Evolutionary conservation across 2,113 vertebrate species (phyloP).

Genomic region (Charadrius vociferus): DNA sequence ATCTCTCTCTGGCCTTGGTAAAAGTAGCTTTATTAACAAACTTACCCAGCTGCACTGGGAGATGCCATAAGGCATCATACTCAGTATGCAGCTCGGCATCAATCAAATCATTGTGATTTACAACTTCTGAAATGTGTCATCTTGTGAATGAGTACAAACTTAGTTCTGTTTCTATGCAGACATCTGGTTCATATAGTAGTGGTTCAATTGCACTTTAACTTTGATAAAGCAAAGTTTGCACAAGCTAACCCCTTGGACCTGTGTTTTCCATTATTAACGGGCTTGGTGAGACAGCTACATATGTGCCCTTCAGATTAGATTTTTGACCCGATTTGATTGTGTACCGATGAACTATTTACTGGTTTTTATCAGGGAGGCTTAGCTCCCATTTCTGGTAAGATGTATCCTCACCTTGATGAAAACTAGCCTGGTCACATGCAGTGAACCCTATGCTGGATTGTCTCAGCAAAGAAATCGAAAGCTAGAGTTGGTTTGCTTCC

Average conservation of each 20-base stretch:
- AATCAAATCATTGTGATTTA: background rate
- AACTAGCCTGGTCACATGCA: background rate
- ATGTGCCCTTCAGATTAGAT: background rate
- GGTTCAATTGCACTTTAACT: background rate
- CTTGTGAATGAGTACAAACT: background rate
- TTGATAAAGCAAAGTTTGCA: too few species aligned
- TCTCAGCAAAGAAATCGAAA: background rate
- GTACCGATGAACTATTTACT: background rate
- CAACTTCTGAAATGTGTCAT: background rate
- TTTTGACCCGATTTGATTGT: background rate
- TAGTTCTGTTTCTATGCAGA: background rate
- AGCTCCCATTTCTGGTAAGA: background rate
- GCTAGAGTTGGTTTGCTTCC: background rate
- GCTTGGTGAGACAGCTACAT: background rate
- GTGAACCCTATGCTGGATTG: background rate
- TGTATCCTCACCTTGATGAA: too few species aligned
- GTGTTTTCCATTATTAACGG: background rate
- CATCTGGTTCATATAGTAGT: background rate
- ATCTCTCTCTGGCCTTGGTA: background rate
- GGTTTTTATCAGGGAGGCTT: background rate
- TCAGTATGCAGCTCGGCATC: background rate
- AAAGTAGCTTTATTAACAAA: background rate
- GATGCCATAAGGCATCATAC: background rate
- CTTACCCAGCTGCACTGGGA: background rate
- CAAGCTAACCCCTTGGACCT: background rate